Percentiles rank a stretch among this genome's conserved stretches.
phyloP scores from a whole-genome alignment of 2,797 vertebrate species.

The Myotis planiceps region DNA sequence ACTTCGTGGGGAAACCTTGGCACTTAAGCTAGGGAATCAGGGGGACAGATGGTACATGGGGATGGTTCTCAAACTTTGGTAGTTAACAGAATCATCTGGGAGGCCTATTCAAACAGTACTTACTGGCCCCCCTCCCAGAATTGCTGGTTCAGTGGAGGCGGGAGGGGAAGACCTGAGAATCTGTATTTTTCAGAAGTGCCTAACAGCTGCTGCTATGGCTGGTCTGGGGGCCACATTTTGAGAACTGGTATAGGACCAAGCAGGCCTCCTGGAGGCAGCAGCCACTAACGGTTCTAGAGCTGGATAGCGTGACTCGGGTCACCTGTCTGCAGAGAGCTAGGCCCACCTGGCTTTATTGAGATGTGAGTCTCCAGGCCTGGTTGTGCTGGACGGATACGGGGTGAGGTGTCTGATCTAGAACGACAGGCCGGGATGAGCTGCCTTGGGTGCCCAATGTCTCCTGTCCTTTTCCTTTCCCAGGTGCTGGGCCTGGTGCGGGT shows the following conservation, averaged over 20 bases:
- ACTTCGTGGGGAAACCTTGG: not conserved
- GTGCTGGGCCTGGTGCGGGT: slow-evolving; percentile 93
- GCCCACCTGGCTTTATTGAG: not conserved
- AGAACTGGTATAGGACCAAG: not conserved
- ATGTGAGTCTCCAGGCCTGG: not conserved
- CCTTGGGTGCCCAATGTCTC: not conserved
- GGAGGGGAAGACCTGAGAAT: not conserved
- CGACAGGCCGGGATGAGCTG: not conserved
- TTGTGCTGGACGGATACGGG: not conserved
- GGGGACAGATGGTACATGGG: not conserved
- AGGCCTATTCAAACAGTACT: not conserved
- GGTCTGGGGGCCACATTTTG: not conserved
- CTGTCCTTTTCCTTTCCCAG: slow-evolving; percentile 78
- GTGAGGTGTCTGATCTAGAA: not conserved
- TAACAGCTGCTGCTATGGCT: not conserved
- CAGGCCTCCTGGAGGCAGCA: not conserved
- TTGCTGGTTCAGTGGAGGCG: not conserved
- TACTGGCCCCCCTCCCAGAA: not conserved
- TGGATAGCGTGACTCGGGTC: no score
- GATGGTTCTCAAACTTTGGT: not conserved
- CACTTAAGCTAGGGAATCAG: not conserved
- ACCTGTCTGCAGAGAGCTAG: not conserved
- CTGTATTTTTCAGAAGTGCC: not conserved
- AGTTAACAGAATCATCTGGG: not conserved
- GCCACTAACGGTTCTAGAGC: not conserved